Conservation (phyloP, 2,113 vertebrate species). For the Oncorhynchus mykiss region DNA sequence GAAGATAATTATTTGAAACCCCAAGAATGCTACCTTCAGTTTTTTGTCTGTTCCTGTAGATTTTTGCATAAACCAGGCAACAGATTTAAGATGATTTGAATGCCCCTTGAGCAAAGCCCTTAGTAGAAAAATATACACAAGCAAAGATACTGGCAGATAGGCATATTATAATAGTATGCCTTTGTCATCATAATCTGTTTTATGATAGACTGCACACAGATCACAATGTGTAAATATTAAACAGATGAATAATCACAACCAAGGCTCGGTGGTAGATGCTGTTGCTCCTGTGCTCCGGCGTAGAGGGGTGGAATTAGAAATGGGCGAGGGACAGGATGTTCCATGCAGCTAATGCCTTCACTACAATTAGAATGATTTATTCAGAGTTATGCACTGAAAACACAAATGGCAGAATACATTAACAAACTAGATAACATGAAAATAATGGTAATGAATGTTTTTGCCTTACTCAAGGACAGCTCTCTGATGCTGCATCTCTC, state of each 20-base stretch:
- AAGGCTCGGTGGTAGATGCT: conserved; percentile 61
- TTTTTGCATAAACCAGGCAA: conserved; percentile 51
- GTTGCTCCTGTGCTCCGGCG: conserved; percentile 47
- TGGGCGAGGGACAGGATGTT: conserved; percentile 58
- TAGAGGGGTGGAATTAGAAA: conserved; percentile 54
- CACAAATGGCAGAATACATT: conserved; percentile 71
- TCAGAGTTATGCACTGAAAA: conserved; percentile 61
- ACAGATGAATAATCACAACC: conserved; percentile 78
- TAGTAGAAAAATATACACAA: conserved; percentile 51
- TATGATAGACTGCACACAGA: conserved; percentile 74
- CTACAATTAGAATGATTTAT: conserved; percentile 70
- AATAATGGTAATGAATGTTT: conserved; percentile 58
- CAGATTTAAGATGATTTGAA: conserved; percentile 62
- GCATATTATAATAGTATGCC: conserved; percentile 65
- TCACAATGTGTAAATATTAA: conserved; percentile 77
- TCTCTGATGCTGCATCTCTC: conserved; percentile 25
- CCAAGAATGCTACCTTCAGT: conserved; percentile 38
- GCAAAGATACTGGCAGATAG: conserved; percentile 62
- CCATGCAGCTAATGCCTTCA: conserved; percentile 57
- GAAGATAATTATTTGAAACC: conserved; percentile 26
- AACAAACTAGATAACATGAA: conserved; percentile 67
- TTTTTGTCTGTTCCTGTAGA: conserved; percentile 52
- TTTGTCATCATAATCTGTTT: conserved; percentile 77
- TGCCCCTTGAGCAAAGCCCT: conserved; percentile 55
- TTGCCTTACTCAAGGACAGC: neutral